Evolutionary conservation across 2,113 vertebrate genomes (phyloP).

Genomic region (Dasyurus viverrinus): DNA sequence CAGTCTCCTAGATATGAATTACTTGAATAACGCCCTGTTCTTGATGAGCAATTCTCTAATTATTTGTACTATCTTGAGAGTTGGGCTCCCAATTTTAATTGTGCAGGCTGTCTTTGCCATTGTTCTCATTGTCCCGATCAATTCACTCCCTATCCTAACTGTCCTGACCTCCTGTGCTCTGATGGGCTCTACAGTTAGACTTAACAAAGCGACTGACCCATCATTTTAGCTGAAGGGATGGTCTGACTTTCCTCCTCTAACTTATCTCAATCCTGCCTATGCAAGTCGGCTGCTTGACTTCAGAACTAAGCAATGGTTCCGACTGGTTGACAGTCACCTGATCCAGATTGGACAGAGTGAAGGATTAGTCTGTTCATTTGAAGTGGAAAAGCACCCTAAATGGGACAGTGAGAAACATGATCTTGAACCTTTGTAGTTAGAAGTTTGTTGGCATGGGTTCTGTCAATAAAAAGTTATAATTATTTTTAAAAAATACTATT

Average conservation of each 20-base stretch:
- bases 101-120: too few species aligned
- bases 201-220: not conserved
- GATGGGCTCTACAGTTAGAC: not conserved
- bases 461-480: too few species aligned
- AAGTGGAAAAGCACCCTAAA: too few species aligned
- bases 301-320: not conserved
- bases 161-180: not conserved
- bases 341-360: not conserved
- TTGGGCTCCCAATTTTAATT: not conserved
- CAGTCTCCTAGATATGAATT: not conserved
- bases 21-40: not conserved
- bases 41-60: not conserved
- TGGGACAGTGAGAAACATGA: too few species aligned
- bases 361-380: not conserved
- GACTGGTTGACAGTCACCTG: not conserved
- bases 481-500: too few species aligned
- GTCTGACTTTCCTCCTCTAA: not conserved
- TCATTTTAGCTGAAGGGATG: not conserved
- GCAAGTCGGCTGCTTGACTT: not conserved
- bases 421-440: too few species aligned
- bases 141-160: not conserved
- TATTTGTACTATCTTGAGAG: not conserved
- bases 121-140: not conserved
- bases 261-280: not conserved
- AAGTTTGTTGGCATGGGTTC: too few species aligned